These are phyloP conservation scores for Prostheceraeus crozeri DNA, from an alignment of 2,888 invertebrate species.

Conservation along the genomic window DNA sequence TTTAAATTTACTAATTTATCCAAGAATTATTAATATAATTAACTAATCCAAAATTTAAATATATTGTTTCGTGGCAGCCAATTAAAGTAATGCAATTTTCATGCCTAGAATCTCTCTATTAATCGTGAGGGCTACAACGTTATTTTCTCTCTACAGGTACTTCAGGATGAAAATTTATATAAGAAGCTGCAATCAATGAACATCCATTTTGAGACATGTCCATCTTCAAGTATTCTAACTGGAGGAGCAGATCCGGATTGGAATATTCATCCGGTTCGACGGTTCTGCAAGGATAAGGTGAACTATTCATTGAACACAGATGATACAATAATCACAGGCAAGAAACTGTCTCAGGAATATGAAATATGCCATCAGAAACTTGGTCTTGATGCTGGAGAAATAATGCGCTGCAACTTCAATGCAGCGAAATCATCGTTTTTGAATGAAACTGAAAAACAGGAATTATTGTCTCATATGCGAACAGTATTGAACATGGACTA, in stretches of 20 bases:
- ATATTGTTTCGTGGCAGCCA: no score
- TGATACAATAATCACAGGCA: constrained; percentile 60
- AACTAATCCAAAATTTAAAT: no score
- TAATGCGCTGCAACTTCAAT: constrained; percentile 46
- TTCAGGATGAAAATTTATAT: no score
- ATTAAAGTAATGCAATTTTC: no score
- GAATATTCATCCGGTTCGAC: constrained; percentile 57
- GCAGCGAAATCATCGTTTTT: constrained; percentile 33
- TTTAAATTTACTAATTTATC: no score
- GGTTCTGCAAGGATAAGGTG: constrained; percentile 60
- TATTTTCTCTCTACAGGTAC: no score
- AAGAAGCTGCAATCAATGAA: no score
- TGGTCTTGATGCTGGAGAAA: constrained; percentile 59
- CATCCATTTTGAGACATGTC: constrained; percentile 56
- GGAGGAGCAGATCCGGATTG: constrained; percentile 57
- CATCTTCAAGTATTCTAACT: constrained; percentile 60
- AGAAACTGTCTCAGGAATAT: constrained; percentile 59
- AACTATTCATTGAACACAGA: constrained; percentile 62
- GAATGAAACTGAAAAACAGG: constrained; percentile 10
- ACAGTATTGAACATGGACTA: no score
- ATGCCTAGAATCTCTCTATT: no score
- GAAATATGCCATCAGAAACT: constrained; percentile 56
- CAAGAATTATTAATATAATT: no score
- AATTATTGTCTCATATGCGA: constrained; percentile 20
- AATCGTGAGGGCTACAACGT: no score